Evolutionary conservation across 2,113 vertebrate species (phyloP).

Genomic region (Pampusana beccarii): DNA sequence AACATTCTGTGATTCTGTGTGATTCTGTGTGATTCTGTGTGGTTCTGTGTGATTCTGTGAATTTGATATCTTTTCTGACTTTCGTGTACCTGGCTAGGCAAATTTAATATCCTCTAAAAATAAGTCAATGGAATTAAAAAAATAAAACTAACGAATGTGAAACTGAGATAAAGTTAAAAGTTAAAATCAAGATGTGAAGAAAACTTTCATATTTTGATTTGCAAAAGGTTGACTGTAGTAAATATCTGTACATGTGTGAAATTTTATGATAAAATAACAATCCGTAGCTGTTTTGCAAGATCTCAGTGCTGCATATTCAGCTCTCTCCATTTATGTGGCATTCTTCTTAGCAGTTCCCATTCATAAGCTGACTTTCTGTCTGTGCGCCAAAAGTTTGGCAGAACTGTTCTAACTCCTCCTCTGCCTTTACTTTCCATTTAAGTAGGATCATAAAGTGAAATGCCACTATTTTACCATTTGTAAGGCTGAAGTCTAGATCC

Average conservation of each 20-base stretch:
- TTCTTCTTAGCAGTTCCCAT: not conserved
- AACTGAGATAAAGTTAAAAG: not conserved
- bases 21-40: no score
- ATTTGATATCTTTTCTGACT: rapidly evolving
- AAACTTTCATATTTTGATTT: not conserved
- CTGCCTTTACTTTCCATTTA: not conserved
- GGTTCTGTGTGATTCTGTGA: no score
- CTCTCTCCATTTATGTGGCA: not conserved
- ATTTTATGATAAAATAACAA: not conserved
- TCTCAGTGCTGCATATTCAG: not conserved
- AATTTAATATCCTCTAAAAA: not conserved
- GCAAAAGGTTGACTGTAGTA: not conserved
- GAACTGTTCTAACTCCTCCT: not conserved
- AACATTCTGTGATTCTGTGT: no score
- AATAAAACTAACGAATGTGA: no score
- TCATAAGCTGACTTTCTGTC: not conserved
- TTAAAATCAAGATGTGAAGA: not conserved
- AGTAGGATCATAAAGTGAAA: not conserved
- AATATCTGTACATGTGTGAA: rapidly evolving
- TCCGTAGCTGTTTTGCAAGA: not conserved
- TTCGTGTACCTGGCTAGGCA: not conserved
- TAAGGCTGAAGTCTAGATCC: not conserved
- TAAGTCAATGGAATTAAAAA: rapidly evolving
- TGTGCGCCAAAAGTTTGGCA: not conserved
- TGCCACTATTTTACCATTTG: not conserved